A percentile compares a stretch with the other conserved stretches of the same genome.
These are phyloP conservation scores for Rugalucina vietnamica DNA, from an alignment of 2,888 invertebrate species.

Conservation along the genomic window DNA sequence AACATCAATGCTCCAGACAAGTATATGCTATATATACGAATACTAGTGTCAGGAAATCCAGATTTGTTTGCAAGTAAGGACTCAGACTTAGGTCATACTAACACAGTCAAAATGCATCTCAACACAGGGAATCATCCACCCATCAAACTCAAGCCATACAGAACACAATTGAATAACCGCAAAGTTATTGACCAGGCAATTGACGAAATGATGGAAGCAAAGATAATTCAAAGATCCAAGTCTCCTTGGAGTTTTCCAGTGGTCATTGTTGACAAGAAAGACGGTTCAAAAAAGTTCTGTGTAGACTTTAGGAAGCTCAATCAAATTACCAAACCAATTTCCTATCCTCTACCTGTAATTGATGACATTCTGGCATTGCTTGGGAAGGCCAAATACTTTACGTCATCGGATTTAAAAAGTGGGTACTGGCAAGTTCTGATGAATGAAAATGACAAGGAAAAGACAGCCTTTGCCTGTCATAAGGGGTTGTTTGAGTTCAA, in stretches of 20 bases:
- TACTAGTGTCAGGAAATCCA: not conserved
- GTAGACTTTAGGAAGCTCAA: conserved; percentile 23
- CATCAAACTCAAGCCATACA: conserved; percentile 29
- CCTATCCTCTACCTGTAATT: conserved; percentile 43
- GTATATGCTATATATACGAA: conserved; percentile 7
- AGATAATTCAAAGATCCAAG: conserved; percentile 7
- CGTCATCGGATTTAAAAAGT: conserved; percentile 29
- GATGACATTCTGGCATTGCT: conserved; percentile 39
- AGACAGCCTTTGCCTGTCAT: conserved; percentile 48
- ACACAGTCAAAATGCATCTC: conserved; percentile 32
- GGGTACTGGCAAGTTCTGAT: conserved; percentile 41
- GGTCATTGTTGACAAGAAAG: conserved; percentile 24
- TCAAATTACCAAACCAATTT: conserved; percentile 8
- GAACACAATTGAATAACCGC: conserved; percentile 27
- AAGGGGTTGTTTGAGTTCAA: conserved; percentile 45
- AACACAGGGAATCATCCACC: conserved; percentile 19
- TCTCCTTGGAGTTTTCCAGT: conserved; percentile 15
- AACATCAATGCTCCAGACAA: conserved; percentile 21
- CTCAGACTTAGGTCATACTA: conserved; percentile 15
- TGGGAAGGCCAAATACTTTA: conserved; percentile 35
- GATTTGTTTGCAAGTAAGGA: conserved; percentile 14
- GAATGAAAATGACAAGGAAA: conserved; percentile 30
- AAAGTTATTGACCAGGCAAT: conserved; percentile 15
- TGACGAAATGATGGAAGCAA: conserved; percentile 37
- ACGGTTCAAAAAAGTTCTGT: conserved; percentile 27